phyloP scores from a whole-genome alignment of 2,113 vertebrate genomes.

The Marcusenius ussheri region DNA sequence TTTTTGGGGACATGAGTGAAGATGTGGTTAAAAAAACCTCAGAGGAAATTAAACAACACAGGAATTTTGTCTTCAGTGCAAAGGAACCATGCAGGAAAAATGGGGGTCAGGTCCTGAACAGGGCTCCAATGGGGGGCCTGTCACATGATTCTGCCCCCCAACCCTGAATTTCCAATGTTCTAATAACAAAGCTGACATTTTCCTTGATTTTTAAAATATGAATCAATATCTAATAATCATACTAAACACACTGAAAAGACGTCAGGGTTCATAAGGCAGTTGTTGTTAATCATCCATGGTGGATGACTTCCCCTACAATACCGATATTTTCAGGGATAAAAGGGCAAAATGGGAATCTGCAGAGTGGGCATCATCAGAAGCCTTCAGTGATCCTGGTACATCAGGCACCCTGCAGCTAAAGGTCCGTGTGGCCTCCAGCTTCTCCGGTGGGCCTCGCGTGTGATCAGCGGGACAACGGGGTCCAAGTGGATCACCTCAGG shows the following conservation, averaged over 20 bases:
- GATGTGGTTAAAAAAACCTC: background rate
- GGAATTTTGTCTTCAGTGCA: background rate
- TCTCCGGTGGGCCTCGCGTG: slow-evolving; percentile 55
- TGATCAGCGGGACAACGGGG: slow-evolving; percentile 62
- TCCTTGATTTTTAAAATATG: background rate
- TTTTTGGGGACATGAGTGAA: background rate
- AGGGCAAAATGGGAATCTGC: background rate
- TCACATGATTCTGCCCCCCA: background rate
- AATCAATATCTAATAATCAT: background rate
- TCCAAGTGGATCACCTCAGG: slow-evolving; percentile 64
- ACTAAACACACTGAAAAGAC: background rate
- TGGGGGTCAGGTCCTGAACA: background rate
- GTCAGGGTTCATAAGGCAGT: background rate
- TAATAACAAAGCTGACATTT: background rate
- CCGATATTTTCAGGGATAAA: background rate
- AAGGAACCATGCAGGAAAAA: background rate
- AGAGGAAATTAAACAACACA: background rate
- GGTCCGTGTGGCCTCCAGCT: slow-evolving; percentile 42
- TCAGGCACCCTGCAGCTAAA: background rate
- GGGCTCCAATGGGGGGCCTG: background rate
- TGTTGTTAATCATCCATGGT: background rate
- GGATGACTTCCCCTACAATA: background rate
- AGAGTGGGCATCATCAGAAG: background rate
- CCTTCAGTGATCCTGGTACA: background rate
- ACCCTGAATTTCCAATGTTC: background rate